These are phyloP conservation scores for Troglohyphantes excavatus DNA, from an alignment of 2,888 invertebrate genomes.

Conservation along the genomic window DNA sequence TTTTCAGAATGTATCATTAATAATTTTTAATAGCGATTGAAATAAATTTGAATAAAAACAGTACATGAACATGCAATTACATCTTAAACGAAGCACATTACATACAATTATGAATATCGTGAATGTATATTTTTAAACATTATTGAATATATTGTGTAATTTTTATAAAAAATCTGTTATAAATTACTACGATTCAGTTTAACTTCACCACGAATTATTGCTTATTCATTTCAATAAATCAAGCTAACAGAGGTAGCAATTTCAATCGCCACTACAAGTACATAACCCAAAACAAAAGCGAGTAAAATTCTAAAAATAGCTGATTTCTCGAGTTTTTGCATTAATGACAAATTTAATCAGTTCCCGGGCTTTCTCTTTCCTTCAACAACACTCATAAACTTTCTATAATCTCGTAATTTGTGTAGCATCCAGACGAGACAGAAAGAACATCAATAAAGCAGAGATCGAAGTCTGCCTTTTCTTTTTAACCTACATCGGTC, in stretches of 20 bases:
- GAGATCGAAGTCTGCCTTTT: not conserved
- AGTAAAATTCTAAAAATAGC: not conserved
- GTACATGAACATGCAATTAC: no score
- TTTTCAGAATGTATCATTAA: no score
- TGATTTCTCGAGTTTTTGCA: not conserved
- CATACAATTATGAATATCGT: no score
- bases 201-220: no score
- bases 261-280: not conserved
- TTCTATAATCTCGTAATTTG: not conserved
- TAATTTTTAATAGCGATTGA: no score
- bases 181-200: no score
- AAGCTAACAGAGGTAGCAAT: not conserved
- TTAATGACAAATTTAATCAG: not conserved
- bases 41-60: no score
- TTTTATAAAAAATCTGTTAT: no score
- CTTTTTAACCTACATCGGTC: constrained; percentile 1
- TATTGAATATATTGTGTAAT: no score
- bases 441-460: not conserved
- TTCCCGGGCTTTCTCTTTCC: not conserved
- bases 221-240: not conserved
- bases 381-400: not conserved
- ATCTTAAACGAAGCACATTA: no score
- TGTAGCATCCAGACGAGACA: no score
- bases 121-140: no score
- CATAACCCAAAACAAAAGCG: not conserved